A percentile compares a stretch with the other conserved stretches of the same genome.
phyloP scores from a whole-genome alignment of 2,113 vertebrate species.

The Budorcas taxicolor region DNA sequence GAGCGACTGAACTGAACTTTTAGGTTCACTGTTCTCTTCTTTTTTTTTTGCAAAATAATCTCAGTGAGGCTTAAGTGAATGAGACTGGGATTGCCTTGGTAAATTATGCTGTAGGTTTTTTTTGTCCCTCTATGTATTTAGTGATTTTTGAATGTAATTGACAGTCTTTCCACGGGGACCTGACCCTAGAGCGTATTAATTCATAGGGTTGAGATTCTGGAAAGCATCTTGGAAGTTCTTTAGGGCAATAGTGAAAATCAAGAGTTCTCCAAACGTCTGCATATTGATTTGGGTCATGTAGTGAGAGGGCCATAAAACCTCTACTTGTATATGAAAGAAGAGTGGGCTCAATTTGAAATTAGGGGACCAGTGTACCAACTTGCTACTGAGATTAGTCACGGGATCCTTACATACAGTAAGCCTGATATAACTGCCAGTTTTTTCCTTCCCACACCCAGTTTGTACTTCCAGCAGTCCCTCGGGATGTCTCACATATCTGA shows the following conservation, averaged over 20 bases:
- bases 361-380: not conserved
- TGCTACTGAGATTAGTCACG: not conserved
- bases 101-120: not conserved
- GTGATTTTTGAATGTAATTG: not conserved
- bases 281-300: not conserved
- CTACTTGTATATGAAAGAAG: not conserved
- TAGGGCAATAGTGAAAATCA: not conserved
- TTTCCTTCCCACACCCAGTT: not conserved
- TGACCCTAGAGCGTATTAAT: not conserved
- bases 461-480: not conserved
- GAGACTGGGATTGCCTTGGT: not conserved
- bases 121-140: not conserved
- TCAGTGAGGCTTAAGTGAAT: not conserved
- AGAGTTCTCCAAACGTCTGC: not conserved
- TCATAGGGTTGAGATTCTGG: not conserved
- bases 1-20: not conserved
- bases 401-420: not conserved
- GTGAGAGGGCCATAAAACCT: not conserved
- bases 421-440: not conserved
- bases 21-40: not conserved
- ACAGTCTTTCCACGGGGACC: not conserved
- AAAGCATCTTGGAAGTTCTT: not conserved
- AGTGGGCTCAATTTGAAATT: not conserved
- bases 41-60: not conserved
- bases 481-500: not conserved